phyloP scores from a whole-genome alignment of 1,140 invertebrate species.

The Bombus ignitus region DNA sequence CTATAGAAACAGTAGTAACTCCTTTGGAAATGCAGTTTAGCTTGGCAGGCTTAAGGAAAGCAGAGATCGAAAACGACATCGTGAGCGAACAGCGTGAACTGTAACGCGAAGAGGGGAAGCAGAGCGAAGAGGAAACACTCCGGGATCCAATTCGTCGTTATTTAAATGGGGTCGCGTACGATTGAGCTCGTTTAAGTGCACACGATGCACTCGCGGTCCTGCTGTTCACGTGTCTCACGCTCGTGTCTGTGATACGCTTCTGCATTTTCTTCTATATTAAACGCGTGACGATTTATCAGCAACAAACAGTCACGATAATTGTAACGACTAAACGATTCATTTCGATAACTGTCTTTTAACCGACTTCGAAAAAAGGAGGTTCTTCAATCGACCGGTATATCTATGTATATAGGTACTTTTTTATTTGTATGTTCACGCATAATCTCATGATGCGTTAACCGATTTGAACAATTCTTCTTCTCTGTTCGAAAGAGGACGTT shows the following conservation, averaged over 20 bases:
- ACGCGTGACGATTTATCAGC: not conserved
- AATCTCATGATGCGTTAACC: too few species aligned
- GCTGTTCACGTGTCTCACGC: slow-evolving; percentile 34
- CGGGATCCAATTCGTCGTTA: slow-evolving; percentile 50
- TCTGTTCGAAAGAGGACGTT: too few species aligned
- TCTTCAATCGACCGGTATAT: too few species aligned
- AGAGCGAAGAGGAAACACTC: slow-evolving; percentile 38
- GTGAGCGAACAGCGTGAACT: slow-evolving; percentile 9
- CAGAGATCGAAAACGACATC: slow-evolving; percentile 2
- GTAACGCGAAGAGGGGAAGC: not conserved
- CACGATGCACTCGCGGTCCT: slow-evolving; percentile 36
- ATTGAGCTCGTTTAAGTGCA: slow-evolving; percentile 53
- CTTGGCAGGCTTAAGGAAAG: not conserved
- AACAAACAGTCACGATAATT: not conserved
- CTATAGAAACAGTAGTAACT: not conserved
- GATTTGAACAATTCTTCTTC: too few species aligned
- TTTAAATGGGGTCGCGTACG: slow-evolving; percentile 52
- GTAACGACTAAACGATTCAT: fast-evolving
- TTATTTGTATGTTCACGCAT: too few species aligned
- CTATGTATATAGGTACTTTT: too few species aligned
- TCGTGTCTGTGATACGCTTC: not conserved
- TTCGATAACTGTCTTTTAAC: not conserved
- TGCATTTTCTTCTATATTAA: not conserved
- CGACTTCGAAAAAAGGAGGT: too few species aligned
- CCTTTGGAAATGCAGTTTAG: not conserved